Conservation (phyloP, 2,888 invertebrate species). For the Seladonia tumulorum region DNA sequence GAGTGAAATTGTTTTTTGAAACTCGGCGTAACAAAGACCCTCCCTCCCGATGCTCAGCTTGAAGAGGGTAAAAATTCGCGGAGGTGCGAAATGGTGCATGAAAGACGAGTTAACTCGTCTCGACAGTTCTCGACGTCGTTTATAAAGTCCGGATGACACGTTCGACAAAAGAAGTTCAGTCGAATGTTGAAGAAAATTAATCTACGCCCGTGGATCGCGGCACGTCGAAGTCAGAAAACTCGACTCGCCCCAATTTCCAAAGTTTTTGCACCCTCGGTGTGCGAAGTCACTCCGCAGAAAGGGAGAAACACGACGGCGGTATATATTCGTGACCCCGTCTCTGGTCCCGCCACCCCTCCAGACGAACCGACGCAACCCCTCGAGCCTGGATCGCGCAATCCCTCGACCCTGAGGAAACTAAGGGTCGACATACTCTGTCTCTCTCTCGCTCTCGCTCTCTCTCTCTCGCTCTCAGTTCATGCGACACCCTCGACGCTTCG, state of each 20-base stretch:
- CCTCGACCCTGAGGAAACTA: constrained; percentile 66
- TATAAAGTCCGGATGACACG: not conserved
- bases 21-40: too few relatives aligned
- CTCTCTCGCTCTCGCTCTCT: not conserved
- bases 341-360: constrained; percentile 45
- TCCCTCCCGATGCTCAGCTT: too few relatives aligned
- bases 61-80: not conserved
- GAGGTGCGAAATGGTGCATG: not conserved
- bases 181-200: constrained; percentile 6
- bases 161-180: not conserved
- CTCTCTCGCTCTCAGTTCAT: not conserved
- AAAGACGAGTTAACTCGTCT: not conserved
- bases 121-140: not conserved
- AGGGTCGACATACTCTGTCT: constrained; percentile 43
- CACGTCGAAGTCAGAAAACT: constrained; percentile 12
- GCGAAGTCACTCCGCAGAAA: constrained; percentile 4
- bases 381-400: constrained; percentile 43
- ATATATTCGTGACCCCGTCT: constrained; percentile 29
- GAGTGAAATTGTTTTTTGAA: too few relatives aligned
- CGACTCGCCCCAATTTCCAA: constrained; percentile 57
- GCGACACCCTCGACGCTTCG: constrained; percentile 54
- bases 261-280: constrained; percentile 55
- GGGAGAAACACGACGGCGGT: constrained; percentile 10
- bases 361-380: constrained; percentile 50
- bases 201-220: not conserved